Evolutionary conservation across 2,113 vertebrate species (phyloP).

Genomic region (Aythya baeri): DNA sequence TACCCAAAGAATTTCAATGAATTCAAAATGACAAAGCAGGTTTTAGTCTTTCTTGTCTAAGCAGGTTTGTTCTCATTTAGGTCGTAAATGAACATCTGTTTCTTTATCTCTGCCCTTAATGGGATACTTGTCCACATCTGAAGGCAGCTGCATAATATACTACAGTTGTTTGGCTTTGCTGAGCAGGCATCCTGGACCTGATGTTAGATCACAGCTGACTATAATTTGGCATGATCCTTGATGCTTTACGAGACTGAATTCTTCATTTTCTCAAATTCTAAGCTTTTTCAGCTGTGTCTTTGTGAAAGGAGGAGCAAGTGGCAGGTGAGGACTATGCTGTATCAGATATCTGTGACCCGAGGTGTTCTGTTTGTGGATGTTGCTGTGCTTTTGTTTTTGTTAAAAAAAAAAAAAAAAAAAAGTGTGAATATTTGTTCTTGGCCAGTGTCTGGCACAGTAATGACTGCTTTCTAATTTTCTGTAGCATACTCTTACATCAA

Average conservation of each 20-base stretch:
- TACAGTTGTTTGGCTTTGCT: slow-evolving; percentile 26
- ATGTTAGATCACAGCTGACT: slow-evolving; percentile 41
- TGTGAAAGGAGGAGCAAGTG: not conserved
- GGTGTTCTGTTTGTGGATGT: not conserved
- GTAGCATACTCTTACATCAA: not conserved
- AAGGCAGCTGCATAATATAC: slow-evolving; percentile 16
- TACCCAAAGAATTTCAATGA: not conserved
- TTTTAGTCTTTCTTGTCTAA: not conserved
- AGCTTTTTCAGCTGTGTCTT: slow-evolving; percentile 15
- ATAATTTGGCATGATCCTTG: not conserved
- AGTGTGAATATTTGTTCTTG: not conserved
- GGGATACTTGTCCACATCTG: slow-evolving; percentile 35
- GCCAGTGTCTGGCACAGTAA: not conserved
- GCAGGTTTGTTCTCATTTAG: slow-evolving; percentile 39
- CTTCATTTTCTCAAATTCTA: slow-evolving; percentile 9
- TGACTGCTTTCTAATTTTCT: not conserved
- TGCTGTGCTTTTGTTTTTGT: not conserved
- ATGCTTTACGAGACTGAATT: not conserved
- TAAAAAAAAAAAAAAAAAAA: no score
- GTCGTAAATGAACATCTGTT: slow-evolving; percentile 38
- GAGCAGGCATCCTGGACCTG: slow-evolving; percentile 22
- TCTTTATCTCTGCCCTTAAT: slow-evolving; percentile 45
- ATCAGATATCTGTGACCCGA: not conserved
- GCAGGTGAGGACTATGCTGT: not conserved
- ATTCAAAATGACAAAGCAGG: not conserved